Evolutionary conservation across 2,113 vertebrate genomes (phyloP).

Genomic region (Atherinomorus stipes): DNA sequence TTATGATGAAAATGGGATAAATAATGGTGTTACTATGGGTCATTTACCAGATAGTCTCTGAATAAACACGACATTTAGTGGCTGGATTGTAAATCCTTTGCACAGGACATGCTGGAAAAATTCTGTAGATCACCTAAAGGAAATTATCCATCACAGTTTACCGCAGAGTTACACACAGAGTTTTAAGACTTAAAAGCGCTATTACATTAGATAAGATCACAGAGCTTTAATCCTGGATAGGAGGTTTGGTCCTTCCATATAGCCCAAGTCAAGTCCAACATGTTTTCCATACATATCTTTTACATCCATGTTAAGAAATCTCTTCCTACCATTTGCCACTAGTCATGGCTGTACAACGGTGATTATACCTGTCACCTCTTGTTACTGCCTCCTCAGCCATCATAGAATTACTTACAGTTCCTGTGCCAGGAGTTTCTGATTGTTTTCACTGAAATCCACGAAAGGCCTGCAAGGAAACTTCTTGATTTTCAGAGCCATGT

Average conservation of each 20-base stretch:
- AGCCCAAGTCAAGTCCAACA: slow-evolving; percentile 42
- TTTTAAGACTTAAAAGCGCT: neutral
- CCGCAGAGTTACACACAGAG: too few relatives aligned
- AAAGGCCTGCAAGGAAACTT: slow-evolving; percentile 60
- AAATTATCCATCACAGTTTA: too few relatives aligned
- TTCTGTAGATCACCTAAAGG: too few relatives aligned
- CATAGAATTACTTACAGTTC: slow-evolving; percentile 63
- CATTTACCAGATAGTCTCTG: too few relatives aligned
- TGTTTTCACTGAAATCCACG: slow-evolving; percentile 72
- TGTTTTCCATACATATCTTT: slow-evolving; percentile 51
- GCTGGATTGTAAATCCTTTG: too few relatives aligned
- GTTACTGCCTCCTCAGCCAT: slow-evolving; percentile 66
- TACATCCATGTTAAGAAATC: slow-evolving; percentile 52
- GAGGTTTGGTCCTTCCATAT: slow-evolving; percentile 4
- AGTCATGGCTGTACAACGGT: slow-evolving; percentile 47
- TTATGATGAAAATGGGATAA: too few relatives aligned
- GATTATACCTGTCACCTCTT: slow-evolving; percentile 72
- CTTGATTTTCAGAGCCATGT: slow-evolving; percentile 67
- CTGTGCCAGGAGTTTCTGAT: slow-evolving; percentile 69
- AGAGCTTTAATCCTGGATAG: neutral
- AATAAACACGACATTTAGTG: too few relatives aligned
- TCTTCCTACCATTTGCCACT: slow-evolving; percentile 54
- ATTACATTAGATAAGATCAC: neutral
- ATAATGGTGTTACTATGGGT: too few relatives aligned
- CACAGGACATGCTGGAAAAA: too few relatives aligned